Base-by-base conservation (phyloP, 2,113 vertebrate species). In the Gobius niger region DNA sequence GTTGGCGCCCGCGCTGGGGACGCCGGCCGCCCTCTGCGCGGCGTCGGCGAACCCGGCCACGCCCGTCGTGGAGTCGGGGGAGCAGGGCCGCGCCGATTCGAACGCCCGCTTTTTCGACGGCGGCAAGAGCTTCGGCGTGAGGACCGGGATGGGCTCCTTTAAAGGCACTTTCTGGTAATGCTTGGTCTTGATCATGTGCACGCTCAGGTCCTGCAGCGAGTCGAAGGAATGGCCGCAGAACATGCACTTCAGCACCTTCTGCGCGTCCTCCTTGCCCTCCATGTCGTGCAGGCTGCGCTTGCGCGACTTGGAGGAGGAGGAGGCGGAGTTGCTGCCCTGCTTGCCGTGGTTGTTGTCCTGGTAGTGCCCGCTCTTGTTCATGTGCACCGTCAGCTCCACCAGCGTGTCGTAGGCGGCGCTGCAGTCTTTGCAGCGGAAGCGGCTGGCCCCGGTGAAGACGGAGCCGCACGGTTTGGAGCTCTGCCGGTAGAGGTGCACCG, bases 121-220 rank as follows among this genome's bases (percentile, higher is more conserved):
- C 75, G 96, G 93, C 85, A 97, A 91, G 89, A 98, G 87, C 92
- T 99, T 99, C 40, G 95, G 95, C 40, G 96, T 93, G 82, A 99
- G 90, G 72, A 96, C 93, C 63, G 97, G 97, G 70, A 99, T 95
- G 0, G 98, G 98, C 93, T 99, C 97, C 93, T 99, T 99, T 91
- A 99, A 98, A 98, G 98, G 98, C 97, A 99, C 97, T 96, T 99
- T 99, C 94, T 99, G 98, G 95, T 99, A 99, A 95, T 99, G 98
- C 91, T 99, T 99, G 59, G 98, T 99, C 94, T 99, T 98, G 62
- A 99, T 99, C 98, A 99, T 99, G 73, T 99, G 98, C 83, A 99
- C 98, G 0, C 98, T 99, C 87, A 99, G 65, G 68, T 99, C 98
- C 91, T 99, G 98, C 68, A 99, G 95, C 34, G 98, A 99, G 77